A percentile compares a stretch with the other conserved stretches of the same genome.
phyloP scores from a whole-genome alignment of 1,140 invertebrate genomes.

The Teleogryllus occipitalis region DNA sequence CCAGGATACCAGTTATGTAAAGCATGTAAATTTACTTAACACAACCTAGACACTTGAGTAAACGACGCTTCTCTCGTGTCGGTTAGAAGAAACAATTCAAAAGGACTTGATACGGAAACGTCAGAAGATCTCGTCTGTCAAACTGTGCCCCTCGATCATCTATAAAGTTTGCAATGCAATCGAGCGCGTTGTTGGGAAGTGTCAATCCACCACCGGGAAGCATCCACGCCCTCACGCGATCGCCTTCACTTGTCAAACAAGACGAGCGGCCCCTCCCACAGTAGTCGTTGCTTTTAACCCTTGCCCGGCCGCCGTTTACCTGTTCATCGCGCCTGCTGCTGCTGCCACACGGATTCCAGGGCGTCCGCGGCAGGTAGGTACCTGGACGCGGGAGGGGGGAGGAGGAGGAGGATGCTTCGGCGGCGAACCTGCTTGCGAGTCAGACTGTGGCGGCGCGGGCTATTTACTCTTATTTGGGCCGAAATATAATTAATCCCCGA shows the following conservation, averaged over 20 bases:
- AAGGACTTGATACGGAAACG: too few species aligned
- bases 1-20: too few species aligned
- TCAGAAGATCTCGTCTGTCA: too few species aligned
- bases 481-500: background rate
- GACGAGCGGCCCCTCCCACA: background rate
- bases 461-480: slow-evolving; percentile 4
- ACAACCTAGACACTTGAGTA: too few species aligned
- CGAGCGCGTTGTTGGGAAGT: background rate
- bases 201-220: background rate
- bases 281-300: background rate
- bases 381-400: too few species aligned
- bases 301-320: background rate
- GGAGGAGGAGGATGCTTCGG: too few species aligned
- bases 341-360: background rate
- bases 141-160: too few species aligned
- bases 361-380: too few species aligned
- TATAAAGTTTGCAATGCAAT: too few species aligned
- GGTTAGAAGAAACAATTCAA: too few species aligned
- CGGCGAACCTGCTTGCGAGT: background rate
- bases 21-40: too few species aligned
- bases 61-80: too few species aligned
- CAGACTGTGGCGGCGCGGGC: background rate
- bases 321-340: background rate
- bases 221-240: background rate
- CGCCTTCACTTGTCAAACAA: background rate